Base-by-base conservation (phyloP, 2,888 invertebrate species). In the Catocala fraxini region DNA sequence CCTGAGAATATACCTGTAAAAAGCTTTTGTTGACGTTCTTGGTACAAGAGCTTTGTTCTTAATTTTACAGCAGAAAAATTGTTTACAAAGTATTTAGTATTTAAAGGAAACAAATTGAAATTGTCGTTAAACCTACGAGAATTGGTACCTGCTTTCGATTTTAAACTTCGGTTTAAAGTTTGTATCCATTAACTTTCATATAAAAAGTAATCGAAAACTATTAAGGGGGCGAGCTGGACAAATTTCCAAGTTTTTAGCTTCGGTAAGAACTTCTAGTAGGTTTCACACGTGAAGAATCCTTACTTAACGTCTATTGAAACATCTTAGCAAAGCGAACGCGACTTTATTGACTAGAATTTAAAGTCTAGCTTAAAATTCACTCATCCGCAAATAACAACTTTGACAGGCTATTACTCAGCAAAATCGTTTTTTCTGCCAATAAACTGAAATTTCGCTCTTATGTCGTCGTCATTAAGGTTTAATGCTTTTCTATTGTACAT, bases 201-300 rank as follows among this genome's bases (percentile, higher is more conserved):
- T 75, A 70, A 63, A 68, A 71, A 71, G 65, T 78, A 70, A 79
- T 79, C 53, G 56, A 63, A 53, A 78, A 78, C 76, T 77, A 78
- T 77, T 78, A 78, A 65, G 63, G 54, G 49, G 65, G 55, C 59
- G 56, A 55, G 58, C 69, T 72, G 56, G 74, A 70, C 64, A 70
- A 81, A 79, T 71, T 70, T 68, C 63, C 51, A 75, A 75, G 60
- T 73, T 73, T 71, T 65, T 65, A 68, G 64, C 39, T 57, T 54
- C 49, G 56, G 63, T 63, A 58, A 46, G 52, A 72, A 65, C 56
- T 70, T 74, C 61, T 68, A 59, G 57, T 65, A 69, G 57, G 56
- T 70, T 76, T 73, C 75, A 77, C 74, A 81, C 71, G 65, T 80
- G 72, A 67, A 68, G 52, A 59, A 55, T 60, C 43, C 10, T 15